Evolutionary conservation across 37 sponge, comb jelly and placozoan genomes (phyloP).

Genomic region (Theonella swinhoei): DNA sequence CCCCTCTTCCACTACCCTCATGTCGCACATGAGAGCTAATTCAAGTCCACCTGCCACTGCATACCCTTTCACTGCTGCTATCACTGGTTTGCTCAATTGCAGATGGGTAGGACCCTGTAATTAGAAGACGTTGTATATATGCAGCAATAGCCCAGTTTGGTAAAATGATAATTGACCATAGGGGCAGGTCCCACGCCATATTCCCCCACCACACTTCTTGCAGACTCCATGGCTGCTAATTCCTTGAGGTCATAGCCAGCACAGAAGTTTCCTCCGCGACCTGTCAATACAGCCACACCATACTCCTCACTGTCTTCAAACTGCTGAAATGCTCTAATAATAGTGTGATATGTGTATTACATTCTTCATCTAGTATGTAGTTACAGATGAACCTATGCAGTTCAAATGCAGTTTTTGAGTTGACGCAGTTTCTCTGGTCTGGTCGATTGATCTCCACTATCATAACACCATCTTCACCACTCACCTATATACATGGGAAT

Average conservation of each 20-base stretch:
- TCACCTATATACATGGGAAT: constrained; percentile 23
- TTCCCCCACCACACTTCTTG: background rate
- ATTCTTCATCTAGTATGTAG: background rate
- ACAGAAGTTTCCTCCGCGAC: constrained; percentile 68
- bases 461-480: constrained; percentile 8
- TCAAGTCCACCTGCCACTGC: constrained; percentile 86
- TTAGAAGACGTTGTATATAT: background rate
- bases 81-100: constrained; percentile 59
- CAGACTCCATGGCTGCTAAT: constrained; percentile 13
- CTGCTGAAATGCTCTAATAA: constrained; percentile 25
- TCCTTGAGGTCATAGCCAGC: constrained; percentile 78
- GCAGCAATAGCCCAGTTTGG: background rate
- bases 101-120: constrained; percentile 61
- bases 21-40: constrained; percentile 71
- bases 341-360: too few species aligned
- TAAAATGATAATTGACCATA: constrained; percentile 31
- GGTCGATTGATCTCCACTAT: constrained; percentile 63
- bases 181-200: constrained; percentile 44
- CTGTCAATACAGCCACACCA: constrained; percentile 47
- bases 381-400: background rate
- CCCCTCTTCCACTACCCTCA: constrained; percentile 68
- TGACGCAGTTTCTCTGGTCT: constrained; percentile 58
- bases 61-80: constrained; percentile 73
- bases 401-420: constrained; percentile 45
- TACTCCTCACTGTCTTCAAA: constrained; percentile 39